These are phyloP conservation scores for Mycteria americana DNA, from an alignment of 2,797 vertebrate genomes.

Conservation along the genomic window DNA sequence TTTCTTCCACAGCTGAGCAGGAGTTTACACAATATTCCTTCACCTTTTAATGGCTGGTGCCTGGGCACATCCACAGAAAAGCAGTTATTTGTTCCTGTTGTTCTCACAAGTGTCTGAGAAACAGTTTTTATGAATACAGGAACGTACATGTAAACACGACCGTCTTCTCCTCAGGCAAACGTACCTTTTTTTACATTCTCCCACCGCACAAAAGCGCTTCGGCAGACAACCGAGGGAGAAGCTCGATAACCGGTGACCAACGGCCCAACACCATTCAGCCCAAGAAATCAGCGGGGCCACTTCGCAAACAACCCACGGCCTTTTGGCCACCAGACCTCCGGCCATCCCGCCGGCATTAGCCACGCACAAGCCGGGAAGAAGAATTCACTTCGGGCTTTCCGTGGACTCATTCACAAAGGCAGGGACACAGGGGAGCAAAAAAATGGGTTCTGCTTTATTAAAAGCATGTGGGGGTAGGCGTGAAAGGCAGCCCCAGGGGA, in stretches of 20 bases:
- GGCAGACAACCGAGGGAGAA: background rate
- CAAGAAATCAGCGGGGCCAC: background rate
- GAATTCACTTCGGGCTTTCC: background rate
- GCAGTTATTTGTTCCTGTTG: background rate
- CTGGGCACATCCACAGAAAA: background rate
- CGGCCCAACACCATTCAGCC: background rate
- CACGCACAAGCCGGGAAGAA: fast-evolving
- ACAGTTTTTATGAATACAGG: background rate
- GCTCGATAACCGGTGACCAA: background rate
- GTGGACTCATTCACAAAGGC: background rate
- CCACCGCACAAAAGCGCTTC: background rate
- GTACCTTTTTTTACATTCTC: too few relatives aligned
- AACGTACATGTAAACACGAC: background rate
- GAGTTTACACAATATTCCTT: background rate
- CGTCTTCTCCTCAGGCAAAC: too few relatives aligned
- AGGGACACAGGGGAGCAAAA: background rate
- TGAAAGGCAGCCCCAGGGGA: background rate
- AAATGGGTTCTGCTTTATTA: background rate
- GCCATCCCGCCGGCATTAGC: background rate
- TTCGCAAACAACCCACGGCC: background rate
- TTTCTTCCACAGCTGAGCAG: background rate
- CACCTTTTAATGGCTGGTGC: background rate
- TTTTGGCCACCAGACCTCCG: background rate
- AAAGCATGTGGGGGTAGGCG: background rate
- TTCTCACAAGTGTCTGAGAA: background rate